Evolutionary conservation across 2,113 vertebrate genomes (phyloP), one percentile per base, ranked within the genome.

Genomic region (Sinocyclocheilus anophthalmus): DNA sequence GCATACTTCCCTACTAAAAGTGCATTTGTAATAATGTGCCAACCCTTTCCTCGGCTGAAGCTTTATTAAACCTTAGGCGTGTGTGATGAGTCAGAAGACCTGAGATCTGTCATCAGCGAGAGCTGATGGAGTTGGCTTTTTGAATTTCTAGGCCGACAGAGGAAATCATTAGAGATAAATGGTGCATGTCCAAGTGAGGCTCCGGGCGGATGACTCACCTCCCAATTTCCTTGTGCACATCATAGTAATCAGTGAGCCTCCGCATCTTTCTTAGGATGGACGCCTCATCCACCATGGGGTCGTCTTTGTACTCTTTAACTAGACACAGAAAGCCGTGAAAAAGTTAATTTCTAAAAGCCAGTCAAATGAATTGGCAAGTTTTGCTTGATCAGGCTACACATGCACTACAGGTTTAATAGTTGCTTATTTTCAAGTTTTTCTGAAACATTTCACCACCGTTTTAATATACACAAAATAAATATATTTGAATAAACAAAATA

Each of bases 151-250:
- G n/a, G 30, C 79, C 69, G 30, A 30, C 7, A 24, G 80, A 55
- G 85, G 73, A 57, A 73, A 42, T 87, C 67, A 84, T 88, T 87
- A 84, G 61, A 83, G 39, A 76, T 76, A 88, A 87, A 89, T 81
- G 37, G 81, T 83, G 72, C n/a, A 59, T 88, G 82, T 69, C 72
- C 59, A 77, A 69, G 80, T 24, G 57, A 33, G 50, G 79, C 78
- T 53, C 61, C 3, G 42, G 63, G 55, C 48, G 33, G 55, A 78
- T 87, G 70, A 69, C 86, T 59, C 89, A 98, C 98, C 98, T 97
- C 90, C 97, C 96, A 0, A 99, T 97, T 94, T 99, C 98, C 80
- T 99, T 97, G 0, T 97, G 96, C 86, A 99, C 92, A 3, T 98
- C 97, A 0, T 98, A 99, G 83, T 96, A 96, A 89, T 99, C 97